Evolutionary conservation across 2,888 invertebrate species (phyloP), one percentile per base, ranked within the genome.

Genomic region (Rhamphomyia laevipes): DNA sequence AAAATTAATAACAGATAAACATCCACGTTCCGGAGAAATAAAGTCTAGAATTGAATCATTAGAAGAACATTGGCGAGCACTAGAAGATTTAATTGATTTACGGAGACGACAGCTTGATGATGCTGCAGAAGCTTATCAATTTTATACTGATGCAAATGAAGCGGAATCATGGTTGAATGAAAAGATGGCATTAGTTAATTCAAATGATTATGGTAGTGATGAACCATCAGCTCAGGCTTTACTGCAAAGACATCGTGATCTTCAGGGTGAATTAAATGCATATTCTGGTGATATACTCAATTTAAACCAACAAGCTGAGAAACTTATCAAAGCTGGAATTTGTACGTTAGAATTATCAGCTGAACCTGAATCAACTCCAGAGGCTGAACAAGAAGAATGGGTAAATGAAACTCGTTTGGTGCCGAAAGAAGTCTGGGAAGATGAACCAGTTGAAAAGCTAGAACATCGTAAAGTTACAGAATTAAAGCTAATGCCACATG

Each of bases 161-260:
- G 89, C 93, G 0, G 96, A 97, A 61, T 94, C 94, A 0, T 97
- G 95, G 94, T 81, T 96, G 73, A 88, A 90, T 58, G 97, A 97
- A 69, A 94, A 93, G 71, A 85, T 91, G 71, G 86, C 94, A 0
- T 76, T 99, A 37, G 89, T 94, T 13, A 80, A 83, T 12, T 90
- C 91, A 0, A 80, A 80, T 46, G 97, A 99, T 73, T 87, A 86
- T 63, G 97, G 97, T 2, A 81, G 82, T 15, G 95, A 95, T 72
- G 94, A 94, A 60, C 88, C 91, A 0, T 85, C 87, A 49, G 93
- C 92, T 0, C 86, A 86, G 59, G 92, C 94, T 0, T 72, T 94
- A 47, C 74, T 94, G 3, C 87, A 89, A 49, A 74, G 96, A 0
- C 94, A 95, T 68, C 79, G 83, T 50, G 86, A 88, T 58, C 73